Percentiles rank a stretch among this genome's conserved stretches.
phyloP scores from a whole-genome alignment of 2,888 invertebrate species.

The Dichetophora obliterata region DNA sequence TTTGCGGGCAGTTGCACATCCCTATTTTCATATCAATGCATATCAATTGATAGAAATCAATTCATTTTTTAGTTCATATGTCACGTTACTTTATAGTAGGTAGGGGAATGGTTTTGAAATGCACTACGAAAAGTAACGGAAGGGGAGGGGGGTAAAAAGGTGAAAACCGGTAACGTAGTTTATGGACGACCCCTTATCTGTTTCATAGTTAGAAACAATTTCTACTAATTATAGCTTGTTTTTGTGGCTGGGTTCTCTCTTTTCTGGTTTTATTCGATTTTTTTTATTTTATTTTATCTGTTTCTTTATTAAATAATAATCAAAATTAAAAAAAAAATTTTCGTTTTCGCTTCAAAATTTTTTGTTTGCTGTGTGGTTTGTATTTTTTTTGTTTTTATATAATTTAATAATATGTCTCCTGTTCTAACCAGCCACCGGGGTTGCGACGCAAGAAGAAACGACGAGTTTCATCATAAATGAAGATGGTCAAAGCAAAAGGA shows the following conservation, averaged over 20 bases:
- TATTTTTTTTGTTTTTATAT: slow-evolving; percentile 46
- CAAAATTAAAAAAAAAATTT: slow-evolving; percentile 66
- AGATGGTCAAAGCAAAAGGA: slow-evolving; percentile 98
- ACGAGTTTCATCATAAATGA: slow-evolving; percentile 98
- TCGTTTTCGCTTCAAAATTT: slow-evolving; percentile 44
- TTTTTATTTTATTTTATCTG: slow-evolving; percentile 59
- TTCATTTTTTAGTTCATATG: too few relatives aligned
- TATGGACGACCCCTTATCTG: too few relatives aligned
- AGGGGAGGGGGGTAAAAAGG: too few relatives aligned
- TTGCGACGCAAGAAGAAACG: slow-evolving; percentile 97
- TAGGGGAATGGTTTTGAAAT: too few relatives aligned
- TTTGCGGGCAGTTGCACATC: too few relatives aligned
- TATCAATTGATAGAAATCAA: too few relatives aligned
- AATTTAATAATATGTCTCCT: slow-evolving; percentile 96
- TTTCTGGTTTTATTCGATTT: slow-evolving; percentile 50
- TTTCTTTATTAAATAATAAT: slow-evolving; percentile 66
- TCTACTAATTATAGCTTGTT: slow-evolving; percentile 29
- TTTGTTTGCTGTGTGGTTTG: slow-evolving; percentile 31
- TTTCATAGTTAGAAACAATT: slow-evolving; percentile 25
- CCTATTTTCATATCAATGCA: too few relatives aligned
- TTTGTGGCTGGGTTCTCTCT: slow-evolving; percentile 42
- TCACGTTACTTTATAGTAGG: too few relatives aligned
- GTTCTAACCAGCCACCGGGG: slow-evolving; percentile 98
- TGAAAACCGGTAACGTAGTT: too few relatives aligned
- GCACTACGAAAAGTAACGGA: too few relatives aligned